Evolutionary conservation across 2,113 vertebrate species (phyloP).

Genomic region (Mormyrus lacerda): DNA sequence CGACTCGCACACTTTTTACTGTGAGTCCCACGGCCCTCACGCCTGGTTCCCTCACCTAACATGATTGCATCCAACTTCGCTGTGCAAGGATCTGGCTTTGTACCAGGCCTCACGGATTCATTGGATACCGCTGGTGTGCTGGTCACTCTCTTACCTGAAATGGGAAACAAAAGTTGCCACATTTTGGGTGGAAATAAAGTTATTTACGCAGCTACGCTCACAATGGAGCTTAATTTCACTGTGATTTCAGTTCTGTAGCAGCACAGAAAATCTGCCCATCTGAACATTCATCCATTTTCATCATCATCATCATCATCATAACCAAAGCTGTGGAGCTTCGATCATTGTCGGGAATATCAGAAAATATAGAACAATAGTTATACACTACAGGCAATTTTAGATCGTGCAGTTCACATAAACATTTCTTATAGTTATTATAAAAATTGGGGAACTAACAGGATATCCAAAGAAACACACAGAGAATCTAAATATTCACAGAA

Average conservation of each 20-base stretch:
- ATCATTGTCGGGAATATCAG: background rate
- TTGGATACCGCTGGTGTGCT: conserved; percentile 23
- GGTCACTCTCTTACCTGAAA: conserved; percentile 40
- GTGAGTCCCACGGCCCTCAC: background rate
- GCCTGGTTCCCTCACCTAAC: conserved; percentile 55
- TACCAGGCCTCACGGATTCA: conserved; percentile 13
- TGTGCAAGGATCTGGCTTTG: conserved; percentile 68
- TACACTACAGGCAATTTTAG: background rate
- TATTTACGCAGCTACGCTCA: background rate
- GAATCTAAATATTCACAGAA: background rate
- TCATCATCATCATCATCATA: background rate
- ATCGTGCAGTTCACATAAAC: background rate
- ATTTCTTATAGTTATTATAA: background rate
- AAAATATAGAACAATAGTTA: background rate
- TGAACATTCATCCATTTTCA: background rate
- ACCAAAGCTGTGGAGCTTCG: background rate
- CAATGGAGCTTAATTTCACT: background rate
- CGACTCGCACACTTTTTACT: background rate
- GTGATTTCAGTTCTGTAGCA: background rate
- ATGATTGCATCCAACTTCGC: conserved; percentile 72
- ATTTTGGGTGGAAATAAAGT: background rate
- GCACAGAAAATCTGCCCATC: background rate
- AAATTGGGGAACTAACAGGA: background rate
- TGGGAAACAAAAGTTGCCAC: background rate
- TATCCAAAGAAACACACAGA: background rate